Percentiles rank a stretch among this genome's conserved stretches.
These are phyloP conservation scores for Gallinago undulata DNA, from an alignment of 2,113 vertebrate genomes.

Conservation along the genomic window DNA sequence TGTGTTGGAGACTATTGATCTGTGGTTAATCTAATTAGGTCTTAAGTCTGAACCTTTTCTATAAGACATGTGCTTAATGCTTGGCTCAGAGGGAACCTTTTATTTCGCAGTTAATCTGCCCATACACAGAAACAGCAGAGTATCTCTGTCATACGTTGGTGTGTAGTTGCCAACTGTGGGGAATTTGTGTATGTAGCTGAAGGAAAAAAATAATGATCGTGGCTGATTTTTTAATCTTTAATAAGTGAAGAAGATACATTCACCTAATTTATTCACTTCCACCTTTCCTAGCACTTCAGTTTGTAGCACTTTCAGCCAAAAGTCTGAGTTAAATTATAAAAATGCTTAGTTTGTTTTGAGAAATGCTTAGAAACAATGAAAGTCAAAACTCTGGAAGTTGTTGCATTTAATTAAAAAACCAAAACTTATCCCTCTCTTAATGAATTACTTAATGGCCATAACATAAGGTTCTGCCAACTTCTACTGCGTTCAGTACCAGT, in stretches of 20 bases:
- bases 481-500: fast-evolving
- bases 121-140: background rate
- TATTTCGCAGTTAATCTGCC: background rate
- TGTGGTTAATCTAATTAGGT: background rate
- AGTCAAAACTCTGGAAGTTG: background rate
- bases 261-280: background rate
- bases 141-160: background rate
- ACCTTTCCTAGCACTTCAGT: background rate
- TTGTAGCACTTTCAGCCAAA: background rate
- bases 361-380: background rate
- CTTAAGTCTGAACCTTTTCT: background rate
- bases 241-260: fast-evolving
- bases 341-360: background rate
- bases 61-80: background rate
- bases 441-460: background rate
- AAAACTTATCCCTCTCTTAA: background rate
- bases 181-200: background rate
- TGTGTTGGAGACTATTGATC: background rate
- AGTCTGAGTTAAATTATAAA: background rate
- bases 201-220: background rate
- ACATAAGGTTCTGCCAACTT: background rate
- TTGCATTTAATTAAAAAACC: background rate
- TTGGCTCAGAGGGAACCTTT: background rate
- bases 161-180: background rate
- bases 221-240: background rate